A percentile compares a stretch with the other conserved stretches of the same genome.
Evolutionary conservation across 2,797 vertebrate species (phyloP).

Genomic region (Oreonectes daqikongensis): DNA sequence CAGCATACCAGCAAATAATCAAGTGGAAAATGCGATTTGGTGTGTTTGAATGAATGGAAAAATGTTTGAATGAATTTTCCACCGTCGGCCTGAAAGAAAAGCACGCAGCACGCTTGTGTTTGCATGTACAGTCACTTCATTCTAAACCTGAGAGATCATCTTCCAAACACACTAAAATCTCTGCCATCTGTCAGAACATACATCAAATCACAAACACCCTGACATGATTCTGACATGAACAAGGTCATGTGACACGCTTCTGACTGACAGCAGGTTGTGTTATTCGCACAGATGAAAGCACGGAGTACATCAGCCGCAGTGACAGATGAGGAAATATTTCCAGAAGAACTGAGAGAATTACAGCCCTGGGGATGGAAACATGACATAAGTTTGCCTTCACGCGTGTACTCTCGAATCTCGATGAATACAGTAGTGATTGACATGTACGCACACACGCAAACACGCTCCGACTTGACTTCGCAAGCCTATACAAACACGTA

Average conservation of each 20-base stretch:
- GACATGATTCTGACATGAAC: neutral
- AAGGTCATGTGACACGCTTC: neutral
- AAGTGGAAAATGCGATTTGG: constrained; percentile 7
- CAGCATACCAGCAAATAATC: neutral
- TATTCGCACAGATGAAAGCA: constrained; percentile 68
- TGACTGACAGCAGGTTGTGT: constrained; percentile 7
- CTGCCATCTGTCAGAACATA: neutral
- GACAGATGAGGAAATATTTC: constrained; percentile 63
- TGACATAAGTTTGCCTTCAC: constrained; percentile 51
- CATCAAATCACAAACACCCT: no score
- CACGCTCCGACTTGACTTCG: neutral
- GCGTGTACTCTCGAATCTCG: neutral
- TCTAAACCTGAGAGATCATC: neutral
- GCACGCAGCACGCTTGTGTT: neutral
- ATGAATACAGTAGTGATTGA: neutral
- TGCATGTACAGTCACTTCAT: neutral
- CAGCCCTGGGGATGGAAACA: constrained; percentile 64
- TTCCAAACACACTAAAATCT: no score
- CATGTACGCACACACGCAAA: constrained; percentile 27
- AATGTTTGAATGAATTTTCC: neutral
- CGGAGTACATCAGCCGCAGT: constrained; percentile 68
- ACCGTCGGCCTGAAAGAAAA: neutral
- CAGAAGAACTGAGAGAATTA: constrained; percentile 47
- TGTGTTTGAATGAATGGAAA: neutral
- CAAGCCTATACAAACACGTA: neutral